Evolutionary conservation across 2,888 invertebrate genomes (phyloP).

Genomic region (Myathropa florea): DNA sequence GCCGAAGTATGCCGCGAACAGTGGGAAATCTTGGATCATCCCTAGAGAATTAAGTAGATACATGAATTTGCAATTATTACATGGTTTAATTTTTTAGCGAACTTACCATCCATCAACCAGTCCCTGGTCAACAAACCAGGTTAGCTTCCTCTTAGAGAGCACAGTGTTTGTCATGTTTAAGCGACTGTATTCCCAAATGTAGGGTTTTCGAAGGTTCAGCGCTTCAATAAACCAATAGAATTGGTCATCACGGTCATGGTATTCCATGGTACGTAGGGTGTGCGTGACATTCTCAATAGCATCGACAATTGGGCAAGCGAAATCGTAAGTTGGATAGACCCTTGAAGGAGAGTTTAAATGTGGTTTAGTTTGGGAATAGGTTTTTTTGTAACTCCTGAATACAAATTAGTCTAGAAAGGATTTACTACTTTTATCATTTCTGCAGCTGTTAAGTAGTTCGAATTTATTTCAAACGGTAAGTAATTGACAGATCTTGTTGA

Average conservation of each 20-base stretch:
- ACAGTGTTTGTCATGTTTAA: slow-evolving; percentile 99
- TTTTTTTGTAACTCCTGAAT: too few species aligned
- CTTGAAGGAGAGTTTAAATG: slow-evolving; percentile 82
- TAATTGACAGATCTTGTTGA: too few species aligned
- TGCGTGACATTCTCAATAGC: slow-evolving; percentile 98
- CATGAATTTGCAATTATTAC: neutral
- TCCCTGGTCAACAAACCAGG: slow-evolving; percentile 98
- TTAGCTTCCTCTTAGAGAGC: slow-evolving; percentile 96
- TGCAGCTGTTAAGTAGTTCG: neutral
- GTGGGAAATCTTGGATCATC: slow-evolving; percentile 99
- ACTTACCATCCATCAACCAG: slow-evolving; percentile 95
- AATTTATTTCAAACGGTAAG: too few species aligned
- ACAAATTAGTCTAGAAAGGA: too few species aligned
- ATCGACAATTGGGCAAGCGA: slow-evolving; percentile 99
- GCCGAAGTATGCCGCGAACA: slow-evolving; percentile 95
- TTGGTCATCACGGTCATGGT: slow-evolving; percentile 98
- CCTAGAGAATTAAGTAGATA: slow-evolving; percentile 81
- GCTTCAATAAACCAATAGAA: slow-evolving; percentile 98
- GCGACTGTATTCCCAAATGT: slow-evolving; percentile 98
- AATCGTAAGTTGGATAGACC: slow-evolving; percentile 99
- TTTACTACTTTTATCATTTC: too few species aligned
- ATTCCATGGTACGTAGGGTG: slow-evolving; percentile 98
- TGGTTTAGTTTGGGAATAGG: neutral
- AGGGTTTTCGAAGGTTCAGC: slow-evolving; percentile 91
- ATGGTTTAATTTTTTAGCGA: neutral